Evolutionary conservation across 2,113 vertebrate species (phyloP), one percentile per base, ranked within the genome.

Genomic region (Labeo catla): DNA sequence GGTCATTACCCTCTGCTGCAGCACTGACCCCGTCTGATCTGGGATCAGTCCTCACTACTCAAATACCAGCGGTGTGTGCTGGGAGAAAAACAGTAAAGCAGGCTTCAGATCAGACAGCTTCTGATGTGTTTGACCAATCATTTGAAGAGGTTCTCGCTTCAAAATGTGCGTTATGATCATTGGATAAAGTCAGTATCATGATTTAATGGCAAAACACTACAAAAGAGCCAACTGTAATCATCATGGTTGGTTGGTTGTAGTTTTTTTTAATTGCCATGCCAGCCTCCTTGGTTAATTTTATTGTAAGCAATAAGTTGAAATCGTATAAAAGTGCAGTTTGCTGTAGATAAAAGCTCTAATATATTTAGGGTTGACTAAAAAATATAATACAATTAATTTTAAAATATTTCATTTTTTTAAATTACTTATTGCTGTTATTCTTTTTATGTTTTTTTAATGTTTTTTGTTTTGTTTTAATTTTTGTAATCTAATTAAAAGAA

Each of bases 1-100:
- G 88, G 83, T 86, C 87, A 84, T 76, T 61, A 68, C 76, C 85
- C 59, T 45, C 28, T 59, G 50, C 77, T 34, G 76, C 66, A 79
- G 73, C 49, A 59, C 54, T 79, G 49, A 43, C 63, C 83, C 78
- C 12, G 6, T 52, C 70, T 10, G 73, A 63, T 59, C 45, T 66
- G 7, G 61, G 61, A 76, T 68, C 78, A 63, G 87, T 65, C 79
- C 52, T 65, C 19, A 43, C 1, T 10, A 23, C 28, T 28, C 28
- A 23, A 43, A 12, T 63, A 28, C 23, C 15, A 63, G 28, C 21
- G 12, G 36, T 23, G 12, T 36, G 68, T 43, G 4, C 73, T 36
- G 13, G 36, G 65, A 70, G 36, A 28, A 28, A 28, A 28, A 28
- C 28, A 28, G 28, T 2, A 28, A 70, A 4, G 16, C 66, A 70